phyloP scores from a whole-genome alignment of 2,888 invertebrate genomes.

The Buathra laborator region DNA sequence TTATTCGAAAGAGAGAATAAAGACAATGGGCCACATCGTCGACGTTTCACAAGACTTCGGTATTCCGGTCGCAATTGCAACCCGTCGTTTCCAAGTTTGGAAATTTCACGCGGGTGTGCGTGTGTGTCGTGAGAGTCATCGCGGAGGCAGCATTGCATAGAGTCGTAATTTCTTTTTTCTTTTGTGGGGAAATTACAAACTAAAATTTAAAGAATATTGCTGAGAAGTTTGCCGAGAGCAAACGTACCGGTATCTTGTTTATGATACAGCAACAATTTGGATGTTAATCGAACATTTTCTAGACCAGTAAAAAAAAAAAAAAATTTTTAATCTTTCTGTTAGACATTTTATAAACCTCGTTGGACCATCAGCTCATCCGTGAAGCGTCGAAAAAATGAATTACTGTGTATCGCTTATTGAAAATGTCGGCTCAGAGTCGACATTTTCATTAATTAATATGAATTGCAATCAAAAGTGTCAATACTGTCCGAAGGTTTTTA shows the following conservation, averaged over 20 bases:
- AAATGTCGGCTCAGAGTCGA: background rate
- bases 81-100: slow-evolving; percentile 62
- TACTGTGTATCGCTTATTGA: background rate
- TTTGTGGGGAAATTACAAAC: background rate
- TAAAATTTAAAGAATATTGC: background rate
- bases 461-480: background rate
- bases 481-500: background rate
- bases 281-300: no score
- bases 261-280: no score
- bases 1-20: slow-evolving; percentile 23
- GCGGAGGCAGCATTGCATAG: slow-evolving; percentile 12
- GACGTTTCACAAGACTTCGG: slow-evolving; percentile 67
- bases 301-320: no score
- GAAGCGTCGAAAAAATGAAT: background rate
- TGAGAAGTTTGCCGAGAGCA: no score
- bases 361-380: no score
- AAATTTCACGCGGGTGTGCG: slow-evolving; percentile 52
- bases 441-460: background rate
- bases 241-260: no score
- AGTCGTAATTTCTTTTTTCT: slow-evolving; percentile 13
- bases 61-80: slow-evolving; percentile 66
- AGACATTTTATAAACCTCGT: no score
- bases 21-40: slow-evolving; percentile 64
- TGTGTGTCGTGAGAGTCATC: slow-evolving; percentile 14
- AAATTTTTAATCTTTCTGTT: no score